A percentile compares a stretch with the other conserved stretches of the same genome.
phyloP scores from a whole-genome alignment of 2,797 vertebrate species.

The Nannoperca obscura region DNA sequence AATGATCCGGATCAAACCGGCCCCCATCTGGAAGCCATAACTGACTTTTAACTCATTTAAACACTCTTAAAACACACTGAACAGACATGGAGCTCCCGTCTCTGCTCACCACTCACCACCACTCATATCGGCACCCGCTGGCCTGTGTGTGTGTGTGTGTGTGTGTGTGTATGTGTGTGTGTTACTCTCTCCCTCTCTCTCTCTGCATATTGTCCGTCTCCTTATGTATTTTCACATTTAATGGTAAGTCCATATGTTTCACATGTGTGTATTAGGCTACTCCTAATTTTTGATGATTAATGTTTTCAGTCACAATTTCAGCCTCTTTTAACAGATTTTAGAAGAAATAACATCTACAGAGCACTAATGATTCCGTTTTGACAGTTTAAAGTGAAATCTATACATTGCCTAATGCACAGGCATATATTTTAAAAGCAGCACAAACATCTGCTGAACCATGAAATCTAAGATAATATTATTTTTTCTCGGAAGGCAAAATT shows the following conservation, averaged over 20 bases:
- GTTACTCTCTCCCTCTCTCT: slow-evolving; percentile 24
- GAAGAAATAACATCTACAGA: slow-evolving; percentile 22
- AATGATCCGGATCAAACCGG: slow-evolving; percentile 86
- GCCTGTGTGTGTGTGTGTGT: slow-evolving; percentile 39
- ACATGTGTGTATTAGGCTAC: slow-evolving; percentile 57
- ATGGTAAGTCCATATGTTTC: slow-evolving; percentile 60
- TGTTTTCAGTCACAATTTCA: slow-evolving; percentile 68
- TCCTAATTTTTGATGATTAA: slow-evolving; percentile 66
- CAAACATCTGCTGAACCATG: slow-evolving; percentile 43
- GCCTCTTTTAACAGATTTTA: slow-evolving; percentile 20
- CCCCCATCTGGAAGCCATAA: slow-evolving; percentile 88
- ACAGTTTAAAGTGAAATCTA: slow-evolving; percentile 37
- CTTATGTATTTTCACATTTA: slow-evolving; percentile 46
- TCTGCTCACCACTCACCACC: slow-evolving; percentile 79
- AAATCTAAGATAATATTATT: slow-evolving; percentile 66
- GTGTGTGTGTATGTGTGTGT: slow-evolving; percentile 36
- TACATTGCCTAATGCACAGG: slow-evolving; percentile 18
- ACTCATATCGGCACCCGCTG: slow-evolving; percentile 75
- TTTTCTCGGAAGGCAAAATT: slow-evolving; percentile 33
- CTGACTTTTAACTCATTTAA: slow-evolving; percentile 88
- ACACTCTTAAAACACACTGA: slow-evolving; percentile 85
- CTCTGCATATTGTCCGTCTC: slow-evolving; percentile 29
- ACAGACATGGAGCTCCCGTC: slow-evolving; percentile 83
- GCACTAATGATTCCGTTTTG: slow-evolving; percentile 28
- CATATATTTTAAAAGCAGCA: slow-evolving; percentile 54